Base-by-base conservation (phyloP, 2,888 invertebrate species). In the Lathronympha strigana region DNA sequence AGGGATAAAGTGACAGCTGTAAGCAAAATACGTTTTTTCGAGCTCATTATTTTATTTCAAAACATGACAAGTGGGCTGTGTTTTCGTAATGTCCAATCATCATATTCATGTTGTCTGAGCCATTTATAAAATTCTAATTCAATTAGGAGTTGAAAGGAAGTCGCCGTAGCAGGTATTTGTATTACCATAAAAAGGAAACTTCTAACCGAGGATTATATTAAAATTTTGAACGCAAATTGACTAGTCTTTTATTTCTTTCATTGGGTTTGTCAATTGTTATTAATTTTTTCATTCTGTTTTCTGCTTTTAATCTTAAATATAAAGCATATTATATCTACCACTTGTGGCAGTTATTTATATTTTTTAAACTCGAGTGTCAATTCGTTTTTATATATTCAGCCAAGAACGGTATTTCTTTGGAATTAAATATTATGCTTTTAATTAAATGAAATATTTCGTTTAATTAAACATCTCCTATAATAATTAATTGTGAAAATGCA, bases 1-100 rank as follows among this genome's bases (percentile, higher is more conserved):
- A 73, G 75, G 76, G 75, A 83, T 81, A 82, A 83, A 79, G 79
- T 84, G 87, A 86, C 86, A 83, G 82, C 73, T 82, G 76, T 77
- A 76, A 79, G 78, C 78, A 76, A 80, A 53, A 79, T 83, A 77
- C 77, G 79, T 77, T 74, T 80, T 81, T 81, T 75, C 57, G 47
- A 62, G 66, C 69, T 54, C 71, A 68, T 64, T 67, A 43, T 68
- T 70, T 71, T 77, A 75, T 75, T 74, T 72, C 69, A 71, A 63
- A 43, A 60, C 64, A 64, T 72, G 72, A 67, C 69, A 70, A 76
- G 72, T 68, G 63, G 69, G 67, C 69, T 67, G 70, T 68, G 60
- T 61, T 66, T 60, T 61, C 40, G 38, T 66, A 66, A 61, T 66
- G 54, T 53, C 66, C 66, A 66, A 66, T 66, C 66, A 66, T 66